A percentile compares a stretch with the other conserved stretches of the same genome.
Evolutionary conservation across 2,113 vertebrate species (phyloP).

Genomic region (Xiphophorus couchianus): DNA sequence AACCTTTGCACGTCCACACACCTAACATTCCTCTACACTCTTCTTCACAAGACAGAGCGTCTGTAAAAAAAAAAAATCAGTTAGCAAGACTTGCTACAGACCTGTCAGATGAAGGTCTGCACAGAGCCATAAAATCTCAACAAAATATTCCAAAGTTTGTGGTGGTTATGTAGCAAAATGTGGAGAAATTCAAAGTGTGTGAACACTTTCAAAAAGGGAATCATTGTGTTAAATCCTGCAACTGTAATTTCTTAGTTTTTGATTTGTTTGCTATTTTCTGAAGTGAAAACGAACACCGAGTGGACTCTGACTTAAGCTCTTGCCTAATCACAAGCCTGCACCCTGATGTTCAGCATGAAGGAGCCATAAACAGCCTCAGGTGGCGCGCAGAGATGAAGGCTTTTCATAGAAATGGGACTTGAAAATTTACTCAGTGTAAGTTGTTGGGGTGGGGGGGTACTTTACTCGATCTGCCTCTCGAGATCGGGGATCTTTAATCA

Average conservation of each 20-base stretch:
- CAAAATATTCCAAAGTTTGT: too few relatives aligned
- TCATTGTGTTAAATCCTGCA: too few relatives aligned
- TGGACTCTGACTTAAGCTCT: neutral
- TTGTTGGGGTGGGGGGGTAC: neutral
- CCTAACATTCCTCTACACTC: neutral
- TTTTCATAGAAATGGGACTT: conserved; percentile 2
- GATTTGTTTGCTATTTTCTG: neutral
- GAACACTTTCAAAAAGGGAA: too few relatives aligned
- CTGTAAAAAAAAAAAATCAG: too few relatives aligned
- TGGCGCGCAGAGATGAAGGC: conserved; percentile 2
- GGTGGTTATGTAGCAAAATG: too few relatives aligned
- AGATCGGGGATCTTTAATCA: conserved; percentile 37
- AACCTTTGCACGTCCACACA: neutral
- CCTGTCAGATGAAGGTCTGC: too few relatives aligned
- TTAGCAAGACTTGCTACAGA: too few relatives aligned
- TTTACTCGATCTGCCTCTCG: conserved; percentile 18
- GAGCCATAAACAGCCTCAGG: conserved; percentile 13
- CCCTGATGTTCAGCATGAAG: neutral
- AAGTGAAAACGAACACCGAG: neutral
- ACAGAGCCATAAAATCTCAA: too few relatives aligned
- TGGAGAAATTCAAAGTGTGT: too few relatives aligned
- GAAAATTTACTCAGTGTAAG: conserved; percentile 5
- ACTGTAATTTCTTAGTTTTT: too few relatives aligned
- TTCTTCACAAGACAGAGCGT: too few relatives aligned
- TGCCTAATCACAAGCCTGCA: neutral